Percentiles rank a stretch among this genome's conserved stretches.
phyloP scores from a whole-genome alignment of 2,797 vertebrate genomes.

The Lutjanus campechanus region DNA sequence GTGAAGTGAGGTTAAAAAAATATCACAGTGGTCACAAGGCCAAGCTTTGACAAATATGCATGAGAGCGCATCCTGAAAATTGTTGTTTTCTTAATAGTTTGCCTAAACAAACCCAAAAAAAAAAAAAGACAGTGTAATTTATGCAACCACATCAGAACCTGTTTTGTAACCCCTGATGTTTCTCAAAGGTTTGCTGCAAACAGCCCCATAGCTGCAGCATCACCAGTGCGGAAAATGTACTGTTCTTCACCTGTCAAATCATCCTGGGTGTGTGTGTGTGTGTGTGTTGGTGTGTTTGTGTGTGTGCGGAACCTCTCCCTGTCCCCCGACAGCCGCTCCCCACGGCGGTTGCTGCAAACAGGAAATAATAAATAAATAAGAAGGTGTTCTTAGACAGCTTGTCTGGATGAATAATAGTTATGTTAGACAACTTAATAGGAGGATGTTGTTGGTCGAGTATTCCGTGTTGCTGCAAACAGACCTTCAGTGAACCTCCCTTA shows the following conservation, averaged over 20 bases:
- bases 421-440: slow-evolving; percentile 30
- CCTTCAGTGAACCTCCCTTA: background rate
- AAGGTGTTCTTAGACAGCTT: slow-evolving; percentile 26
- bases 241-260: slow-evolving; percentile 39
- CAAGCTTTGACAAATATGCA: slow-evolving; percentile 2
- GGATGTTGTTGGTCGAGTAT: slow-evolving; percentile 2
- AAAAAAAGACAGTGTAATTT: background rate
- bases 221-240: slow-evolving; percentile 40
- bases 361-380: slow-evolving; percentile 40
- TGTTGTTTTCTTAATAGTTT: background rate
- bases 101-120: background rate
- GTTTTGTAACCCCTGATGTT: slow-evolving; percentile 23
- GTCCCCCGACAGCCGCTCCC: slow-evolving; percentile 12
- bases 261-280: slow-evolving; percentile 13
- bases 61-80: background rate
- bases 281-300: slow-evolving; percentile 1
- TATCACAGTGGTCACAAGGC: background rate
- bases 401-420: slow-evolving; percentile 41
- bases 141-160: slow-evolving; percentile 21
- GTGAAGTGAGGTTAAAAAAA: background rate
- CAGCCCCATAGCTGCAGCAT: slow-evolving; percentile 22
- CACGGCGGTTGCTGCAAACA: slow-evolving; percentile 14
- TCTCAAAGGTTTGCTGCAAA: slow-evolving; percentile 25
- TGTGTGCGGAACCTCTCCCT: slow-evolving; percentile 8
- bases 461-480: background rate